Evolutionary conservation across 2,888 invertebrate species (phyloP), one percentile per base, ranked within the genome.

Genomic region (Herminia tarsipennalis): DNA sequence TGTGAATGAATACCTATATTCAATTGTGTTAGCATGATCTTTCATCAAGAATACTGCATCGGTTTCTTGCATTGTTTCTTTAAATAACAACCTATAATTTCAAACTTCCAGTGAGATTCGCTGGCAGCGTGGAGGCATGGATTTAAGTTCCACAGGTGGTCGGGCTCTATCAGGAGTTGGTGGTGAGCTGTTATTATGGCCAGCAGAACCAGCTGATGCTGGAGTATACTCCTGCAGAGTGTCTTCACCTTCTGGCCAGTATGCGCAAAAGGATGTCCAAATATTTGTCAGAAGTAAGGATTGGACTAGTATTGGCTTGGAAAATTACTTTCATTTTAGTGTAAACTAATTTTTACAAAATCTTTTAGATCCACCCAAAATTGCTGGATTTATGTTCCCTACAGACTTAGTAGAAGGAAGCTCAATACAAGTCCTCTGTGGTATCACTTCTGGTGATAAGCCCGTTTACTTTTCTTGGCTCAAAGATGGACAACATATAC

Each of bases 331-430:
- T n/a, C n/a, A n/a, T n/a, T n/a, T n/a, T n/a, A n/a, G n/a, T n/a
- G n/a, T n/a, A n/a, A n/a, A n/a, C n/a, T n/a, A 24, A 5, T 24
- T 4, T 24, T 5, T 10, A 6, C 27, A n/a, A 6, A 8, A 9
- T 16, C 3, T 73, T 63, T 27, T 84, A 94, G 94, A 94, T 92
- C 96, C 97, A 6, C 97, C 97, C 3, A 94, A 96, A 71, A 95
- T 97, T 76, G 96, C 96, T 61, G 95, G 96, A 2, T 97, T 98
- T 80, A 92, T 92, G 17, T 97, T 98, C 77, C 96, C 97, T 0
- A 92, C 94, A 41, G 96, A 95, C 73, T 92, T 97, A 13, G 95
- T 96, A 73, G 95, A 97, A 91, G 95, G 96, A 48, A 95, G 97
- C 74, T 93, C 97, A 35, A 95, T 96, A 56, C 95, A 97, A 85